Evolutionary conservation across 2,113 vertebrate genomes (phyloP).

Genomic region (Amia ocellicauda): DNA sequence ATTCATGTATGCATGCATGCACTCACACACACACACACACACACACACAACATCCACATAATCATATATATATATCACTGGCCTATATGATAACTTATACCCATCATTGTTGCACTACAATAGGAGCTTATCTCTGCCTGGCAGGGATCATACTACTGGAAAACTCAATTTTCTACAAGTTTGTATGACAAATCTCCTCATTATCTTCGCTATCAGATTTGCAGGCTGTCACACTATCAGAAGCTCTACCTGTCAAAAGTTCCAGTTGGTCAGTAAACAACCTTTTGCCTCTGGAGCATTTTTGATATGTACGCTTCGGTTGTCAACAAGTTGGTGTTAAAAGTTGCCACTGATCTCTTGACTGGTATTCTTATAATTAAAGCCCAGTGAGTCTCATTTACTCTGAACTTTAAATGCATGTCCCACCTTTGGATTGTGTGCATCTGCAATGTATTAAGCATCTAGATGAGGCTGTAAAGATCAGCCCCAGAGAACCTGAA

Average conservation of each 20-base stretch:
- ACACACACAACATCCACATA: constrained; percentile 1
- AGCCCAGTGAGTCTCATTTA: too few relatives aligned
- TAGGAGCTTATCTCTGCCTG: constrained; percentile 44
- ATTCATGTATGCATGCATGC: too few relatives aligned
- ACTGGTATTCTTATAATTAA: too few relatives aligned
- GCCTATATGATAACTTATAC: constrained; percentile 32
- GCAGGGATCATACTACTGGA: constrained; percentile 44
- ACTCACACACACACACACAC: neutral
- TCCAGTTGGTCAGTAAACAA: constrained; percentile 11
- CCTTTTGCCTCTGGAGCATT: constrained; percentile 24
- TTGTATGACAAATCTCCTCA: constrained; percentile 46
- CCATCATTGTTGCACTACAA: constrained; percentile 41
- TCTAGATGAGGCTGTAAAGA: neutral
- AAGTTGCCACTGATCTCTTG: too few relatives aligned
- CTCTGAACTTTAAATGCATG: too few relatives aligned
- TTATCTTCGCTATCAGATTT: constrained; percentile 45
- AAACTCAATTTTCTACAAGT: constrained; percentile 55
- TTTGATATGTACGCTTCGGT: neutral
- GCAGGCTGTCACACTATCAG: constrained; percentile 34
- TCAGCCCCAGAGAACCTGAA: neutral
- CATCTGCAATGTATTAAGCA: neutral
- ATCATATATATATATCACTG: neutral
- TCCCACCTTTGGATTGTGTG: too few relatives aligned
- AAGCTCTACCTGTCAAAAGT: constrained; percentile 27
- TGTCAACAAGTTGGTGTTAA: too few relatives aligned